Conservation (phyloP, 92 coral and sea anemone genomes). For the Parazoanthus atlanticus region DNA sequence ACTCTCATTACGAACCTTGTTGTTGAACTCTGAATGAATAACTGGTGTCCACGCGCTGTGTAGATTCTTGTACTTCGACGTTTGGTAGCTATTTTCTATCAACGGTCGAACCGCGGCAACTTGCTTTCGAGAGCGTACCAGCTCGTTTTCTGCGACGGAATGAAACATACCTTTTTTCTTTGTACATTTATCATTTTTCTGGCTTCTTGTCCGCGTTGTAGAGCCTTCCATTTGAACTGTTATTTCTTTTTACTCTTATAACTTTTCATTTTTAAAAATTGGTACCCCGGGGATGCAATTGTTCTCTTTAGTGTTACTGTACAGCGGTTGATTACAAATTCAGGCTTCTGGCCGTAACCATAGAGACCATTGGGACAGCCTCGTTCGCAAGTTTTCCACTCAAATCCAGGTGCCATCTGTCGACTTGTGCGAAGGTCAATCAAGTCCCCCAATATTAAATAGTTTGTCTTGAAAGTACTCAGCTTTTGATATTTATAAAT, state of each 20-base stretch:
- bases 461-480: too few relatives aligned
- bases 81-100: constrained; percentile 34
- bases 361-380: not conserved
- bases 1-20: constrained; percentile 19
- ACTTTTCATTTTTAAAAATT: not conserved
- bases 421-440: too few relatives aligned
- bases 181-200: not conserved
- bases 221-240: constrained; percentile 27
- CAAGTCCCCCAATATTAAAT: too few relatives aligned
- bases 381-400: too few relatives aligned
- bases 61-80: constrained; percentile 31
- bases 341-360: constrained; percentile 8
- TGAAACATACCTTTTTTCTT: constrained; percentile 10
- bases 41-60: constrained; percentile 41
- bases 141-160: constrained; percentile 35
- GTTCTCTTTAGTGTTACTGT: constrained; percentile 3
- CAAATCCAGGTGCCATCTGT: too few relatives aligned
- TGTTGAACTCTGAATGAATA: constrained; percentile 36
- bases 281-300: not conserved
- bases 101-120: constrained; percentile 25
- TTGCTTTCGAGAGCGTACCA: constrained; percentile 40
- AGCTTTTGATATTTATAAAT: too few relatives aligned
- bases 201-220: constrained; percentile 18
- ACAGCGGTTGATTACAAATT: constrained; percentile 2
- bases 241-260: too few relatives aligned